phyloP scores from a whole-genome alignment of 1,140 invertebrate species.

The Mizuhopecten yessoensis region DNA sequence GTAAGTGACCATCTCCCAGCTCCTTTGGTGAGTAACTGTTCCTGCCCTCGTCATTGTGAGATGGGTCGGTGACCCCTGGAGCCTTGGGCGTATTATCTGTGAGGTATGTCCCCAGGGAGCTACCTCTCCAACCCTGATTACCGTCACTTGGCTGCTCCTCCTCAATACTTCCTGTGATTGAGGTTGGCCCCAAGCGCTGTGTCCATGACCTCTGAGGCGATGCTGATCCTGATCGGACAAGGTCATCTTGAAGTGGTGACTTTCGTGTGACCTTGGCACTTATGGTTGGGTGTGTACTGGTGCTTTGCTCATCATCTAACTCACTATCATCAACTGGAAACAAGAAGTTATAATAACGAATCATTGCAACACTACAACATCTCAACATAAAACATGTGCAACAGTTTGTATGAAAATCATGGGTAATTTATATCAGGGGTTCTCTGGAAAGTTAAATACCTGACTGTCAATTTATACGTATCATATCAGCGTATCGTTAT shows the following conservation, averaged over 20 bases:
- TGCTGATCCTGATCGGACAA: neutral
- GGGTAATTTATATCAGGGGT: too few species aligned
- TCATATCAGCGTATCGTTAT: too few species aligned
- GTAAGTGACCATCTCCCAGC: neutral
- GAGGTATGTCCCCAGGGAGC: neutral
- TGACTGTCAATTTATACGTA: too few species aligned
- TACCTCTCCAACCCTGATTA: neutral
- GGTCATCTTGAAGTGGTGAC: neutral
- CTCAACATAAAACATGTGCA: neutral
- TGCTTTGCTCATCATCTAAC: neutral
- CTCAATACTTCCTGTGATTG: conserved; percentile 54
- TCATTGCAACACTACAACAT: neutral
- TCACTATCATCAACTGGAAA: neutral
- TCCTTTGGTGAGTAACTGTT: neutral
- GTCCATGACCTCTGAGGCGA: conserved; percentile 39
- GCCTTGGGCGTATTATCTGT: neutral
- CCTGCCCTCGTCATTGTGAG: neutral
- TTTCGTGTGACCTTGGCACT: conserved; percentile 36
- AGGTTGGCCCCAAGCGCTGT: conserved; percentile 16
- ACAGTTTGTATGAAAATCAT: too few species aligned
- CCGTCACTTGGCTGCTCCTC: conserved; percentile 45
- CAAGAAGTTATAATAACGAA: neutral
- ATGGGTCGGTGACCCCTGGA: neutral
- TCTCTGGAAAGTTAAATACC: neutral
- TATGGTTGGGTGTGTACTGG: conserved; percentile 1